Evolutionary conservation across 1,140 invertebrate genomes (phyloP).

Genomic region (Hermetia illucens): DNA sequence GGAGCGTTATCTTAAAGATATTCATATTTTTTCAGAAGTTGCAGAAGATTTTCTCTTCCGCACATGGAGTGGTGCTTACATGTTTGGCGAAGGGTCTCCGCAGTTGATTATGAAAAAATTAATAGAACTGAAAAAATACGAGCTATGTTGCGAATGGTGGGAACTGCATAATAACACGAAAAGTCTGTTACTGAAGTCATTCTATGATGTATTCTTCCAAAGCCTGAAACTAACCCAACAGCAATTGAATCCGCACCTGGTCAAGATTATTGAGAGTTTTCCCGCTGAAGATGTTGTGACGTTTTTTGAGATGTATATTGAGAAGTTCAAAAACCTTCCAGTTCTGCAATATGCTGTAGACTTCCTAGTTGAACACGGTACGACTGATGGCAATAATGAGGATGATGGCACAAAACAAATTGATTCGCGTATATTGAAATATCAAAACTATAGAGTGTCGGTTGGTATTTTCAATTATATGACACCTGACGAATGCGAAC

Average conservation of each 20-base stretch:
- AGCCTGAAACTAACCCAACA: constrained; percentile 12
- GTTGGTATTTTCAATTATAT: constrained; percentile 28
- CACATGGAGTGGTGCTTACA: constrained; percentile 30
- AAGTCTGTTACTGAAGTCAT: constrained; percentile 24
- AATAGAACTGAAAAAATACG: constrained; percentile 35
- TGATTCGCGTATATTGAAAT: constrained; percentile 34
- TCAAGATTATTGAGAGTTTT: constrained; percentile 21
- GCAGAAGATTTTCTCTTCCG: constrained; percentile 28
- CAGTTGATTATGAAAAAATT: constrained; percentile 33
- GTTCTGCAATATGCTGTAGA: constrained; percentile 45
- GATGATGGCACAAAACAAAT: constrained; percentile 36
- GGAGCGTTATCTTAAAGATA: constrained; percentile 30
- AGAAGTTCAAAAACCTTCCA: constrained; percentile 42
- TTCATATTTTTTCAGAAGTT: constrained; percentile 34
- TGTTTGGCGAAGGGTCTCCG: constrained; percentile 33
- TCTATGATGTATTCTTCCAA: constrained; percentile 14
- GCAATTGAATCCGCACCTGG: constrained; percentile 27
- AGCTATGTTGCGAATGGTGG: constrained; percentile 46
- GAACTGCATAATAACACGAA: constrained; percentile 31
- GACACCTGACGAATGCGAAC: constrained; percentile 33
- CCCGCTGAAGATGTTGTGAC: constrained; percentile 37
- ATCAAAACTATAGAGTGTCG: constrained; percentile 40
- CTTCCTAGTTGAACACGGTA: constrained; percentile 38
- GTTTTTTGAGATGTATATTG: constrained; percentile 44
- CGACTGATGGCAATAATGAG: too few species aligned